A percentile compares a stretch with the other conserved stretches of the same genome.
These are phyloP conservation scores for Habrosyne pyritoides DNA, from an alignment of 2,888 invertebrate genomes.

Conservation along the genomic window DNA sequence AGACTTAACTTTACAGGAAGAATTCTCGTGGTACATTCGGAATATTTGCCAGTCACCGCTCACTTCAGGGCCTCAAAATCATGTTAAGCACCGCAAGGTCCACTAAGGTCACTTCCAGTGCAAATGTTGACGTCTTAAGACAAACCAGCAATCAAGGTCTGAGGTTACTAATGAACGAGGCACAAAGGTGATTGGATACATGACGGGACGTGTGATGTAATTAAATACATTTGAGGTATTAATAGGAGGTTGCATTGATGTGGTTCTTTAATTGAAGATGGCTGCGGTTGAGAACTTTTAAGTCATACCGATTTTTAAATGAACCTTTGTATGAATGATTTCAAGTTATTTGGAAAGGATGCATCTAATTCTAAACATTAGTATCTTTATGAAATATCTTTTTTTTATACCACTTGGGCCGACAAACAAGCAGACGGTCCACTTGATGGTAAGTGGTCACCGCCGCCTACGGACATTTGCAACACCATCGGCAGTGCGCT, in stretches of 20 bases:
- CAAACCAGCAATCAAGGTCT: constrained; percentile 28
- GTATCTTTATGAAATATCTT: too few relatives aligned
- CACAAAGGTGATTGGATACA: background rate
- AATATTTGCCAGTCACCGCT: background rate
- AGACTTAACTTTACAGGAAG: too few relatives aligned
- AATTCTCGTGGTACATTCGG: background rate
- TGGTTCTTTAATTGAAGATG: background rate
- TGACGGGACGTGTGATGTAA: background rate
- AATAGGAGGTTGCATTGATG: constrained; percentile 18
- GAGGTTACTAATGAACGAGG: constrained; percentile 37
- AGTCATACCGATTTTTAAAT: too few relatives aligned
- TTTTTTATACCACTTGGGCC: too few relatives aligned
- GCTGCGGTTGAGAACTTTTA: too few relatives aligned
- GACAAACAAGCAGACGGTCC: too few relatives aligned
- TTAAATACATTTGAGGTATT: constrained; percentile 19
- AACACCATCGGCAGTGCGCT: too few relatives aligned
- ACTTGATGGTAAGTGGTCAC: too few relatives aligned
- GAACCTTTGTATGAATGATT: too few relatives aligned
- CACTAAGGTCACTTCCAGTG: constrained; percentile 10
- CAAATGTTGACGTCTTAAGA: constrained; percentile 30
- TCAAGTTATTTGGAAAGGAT: too few relatives aligned
- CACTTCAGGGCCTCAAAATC: background rate
- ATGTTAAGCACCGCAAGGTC: background rate
- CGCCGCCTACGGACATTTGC: too few relatives aligned
- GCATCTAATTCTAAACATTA: too few relatives aligned